Evolutionary conservation across 2,888 invertebrate species (phyloP).

Genomic region (Metopia argyrocephala): DNA sequence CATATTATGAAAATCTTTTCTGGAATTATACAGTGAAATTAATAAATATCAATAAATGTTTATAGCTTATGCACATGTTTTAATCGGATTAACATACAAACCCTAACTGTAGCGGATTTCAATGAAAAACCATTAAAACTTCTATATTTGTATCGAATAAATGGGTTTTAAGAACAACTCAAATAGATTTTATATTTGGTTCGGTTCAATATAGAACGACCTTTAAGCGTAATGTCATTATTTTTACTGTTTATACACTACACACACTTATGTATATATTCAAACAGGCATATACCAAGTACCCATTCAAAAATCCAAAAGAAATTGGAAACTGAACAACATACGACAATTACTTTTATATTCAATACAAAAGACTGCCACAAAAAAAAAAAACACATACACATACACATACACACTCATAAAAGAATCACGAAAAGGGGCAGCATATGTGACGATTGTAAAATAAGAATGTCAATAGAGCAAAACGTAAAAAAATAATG

Average conservation of each 20-base stretch:
- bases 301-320: no score
- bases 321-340: no score
- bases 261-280: no score
- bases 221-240: conserved; percentile 60
- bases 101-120: conserved; percentile 33
- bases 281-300: no score
- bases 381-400: not conserved
- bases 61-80: conserved; percentile 59
- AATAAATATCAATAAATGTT: conserved; percentile 58
- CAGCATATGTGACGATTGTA: conserved; percentile 58
- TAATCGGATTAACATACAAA: conserved; percentile 59
- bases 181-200: conserved; percentile 8
- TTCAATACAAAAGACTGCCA: no score
- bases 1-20: no score
- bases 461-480: conserved; percentile 53
- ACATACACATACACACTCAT: not conserved
- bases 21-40: conserved; percentile 41
- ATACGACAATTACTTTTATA: no score
- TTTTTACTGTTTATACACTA: conserved; percentile 23
- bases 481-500: conserved; percentile 32
- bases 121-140: conserved; percentile 40
- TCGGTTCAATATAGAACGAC: conserved; percentile 28
- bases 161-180: conserved; percentile 3
- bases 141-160: conserved; percentile 25
- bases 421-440: conserved; percentile 11